Evolutionary conservation across 1,140 invertebrate species (phyloP).

Genomic region (Rhyzopertha dominica): DNA sequence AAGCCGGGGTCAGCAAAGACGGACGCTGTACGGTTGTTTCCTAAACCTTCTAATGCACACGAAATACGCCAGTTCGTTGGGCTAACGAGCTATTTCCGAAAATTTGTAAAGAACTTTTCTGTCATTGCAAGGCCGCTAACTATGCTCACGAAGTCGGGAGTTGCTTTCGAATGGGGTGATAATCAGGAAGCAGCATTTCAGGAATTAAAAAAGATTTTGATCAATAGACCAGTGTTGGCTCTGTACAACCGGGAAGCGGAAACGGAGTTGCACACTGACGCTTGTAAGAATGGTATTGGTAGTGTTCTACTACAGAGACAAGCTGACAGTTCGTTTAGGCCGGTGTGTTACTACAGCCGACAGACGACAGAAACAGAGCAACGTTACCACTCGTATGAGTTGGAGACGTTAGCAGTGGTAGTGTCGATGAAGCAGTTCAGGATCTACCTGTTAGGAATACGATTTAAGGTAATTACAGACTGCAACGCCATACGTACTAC

Average conservation of each 20-base stretch:
- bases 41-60: no score
- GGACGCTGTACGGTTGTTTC: no score
- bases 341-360: conserved; percentile 36
- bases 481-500: conserved; percentile 35
- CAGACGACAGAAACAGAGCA: conserved; percentile 28
- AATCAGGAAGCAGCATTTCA: no score
- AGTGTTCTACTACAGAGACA: conserved; percentile 27
- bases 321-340: conserved; percentile 25
- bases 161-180: no score
- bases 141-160: conserved; percentile 23
- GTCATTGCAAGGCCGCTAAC: no score
- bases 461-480: conserved; percentile 33
- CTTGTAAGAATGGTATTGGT: conserved; percentile 27
- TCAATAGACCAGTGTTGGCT: no score
- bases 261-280: conserved; percentile 39
- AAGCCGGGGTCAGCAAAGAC: no score
- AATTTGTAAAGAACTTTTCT: no score
- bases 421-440: conserved; percentile 27
- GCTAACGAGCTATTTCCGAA: no score
- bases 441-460: conserved; percentile 28
- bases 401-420: conserved; percentile 42
- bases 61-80: no score
- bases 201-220: no score
- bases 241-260: no score
- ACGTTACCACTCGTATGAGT: conserved; percentile 41